These are phyloP conservation scores for Notamacropus eugenii DNA, from an alignment of 2,797 vertebrate species.

Conservation along the genomic window DNA sequence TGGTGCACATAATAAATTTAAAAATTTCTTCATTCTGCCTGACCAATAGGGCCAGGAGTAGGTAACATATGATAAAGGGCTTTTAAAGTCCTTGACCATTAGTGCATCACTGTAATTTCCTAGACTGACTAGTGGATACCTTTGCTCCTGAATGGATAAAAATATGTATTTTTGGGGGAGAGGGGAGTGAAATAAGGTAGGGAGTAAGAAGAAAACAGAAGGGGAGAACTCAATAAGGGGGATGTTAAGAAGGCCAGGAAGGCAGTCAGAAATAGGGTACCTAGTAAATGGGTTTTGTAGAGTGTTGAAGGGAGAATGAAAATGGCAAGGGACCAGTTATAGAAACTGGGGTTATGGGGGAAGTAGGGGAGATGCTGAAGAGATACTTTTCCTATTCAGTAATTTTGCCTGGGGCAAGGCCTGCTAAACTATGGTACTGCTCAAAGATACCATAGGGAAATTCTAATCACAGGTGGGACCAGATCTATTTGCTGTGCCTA, in stretches of 20 bases:
- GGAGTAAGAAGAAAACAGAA: background rate
- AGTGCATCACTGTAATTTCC: background rate
- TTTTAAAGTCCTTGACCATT: background rate
- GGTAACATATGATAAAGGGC: background rate
- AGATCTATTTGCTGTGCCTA: background rate
- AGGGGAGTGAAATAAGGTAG: background rate
- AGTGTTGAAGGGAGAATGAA: background rate
- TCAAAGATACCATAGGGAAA: background rate
- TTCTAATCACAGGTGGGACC: background rate
- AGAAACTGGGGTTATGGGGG: background rate
- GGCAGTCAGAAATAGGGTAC: background rate
- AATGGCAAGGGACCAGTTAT: background rate
- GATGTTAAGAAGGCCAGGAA: background rate
- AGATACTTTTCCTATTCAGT: background rate
- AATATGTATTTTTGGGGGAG: background rate
- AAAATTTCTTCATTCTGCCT: background rate
- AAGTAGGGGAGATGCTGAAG: background rate
- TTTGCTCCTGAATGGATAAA: background rate
- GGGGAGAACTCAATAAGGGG: background rate
- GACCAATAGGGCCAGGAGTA: background rate
- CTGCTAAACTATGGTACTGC: background rate
- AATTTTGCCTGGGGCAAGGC: background rate
- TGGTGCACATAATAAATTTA: background rate
- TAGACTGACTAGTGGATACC: background rate
- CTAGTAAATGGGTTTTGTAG: background rate